Evolutionary conservation across 2,797 vertebrate species (phyloP), one percentile per base, ranked within the genome.

Genomic region (Falco rusticolus): DNA sequence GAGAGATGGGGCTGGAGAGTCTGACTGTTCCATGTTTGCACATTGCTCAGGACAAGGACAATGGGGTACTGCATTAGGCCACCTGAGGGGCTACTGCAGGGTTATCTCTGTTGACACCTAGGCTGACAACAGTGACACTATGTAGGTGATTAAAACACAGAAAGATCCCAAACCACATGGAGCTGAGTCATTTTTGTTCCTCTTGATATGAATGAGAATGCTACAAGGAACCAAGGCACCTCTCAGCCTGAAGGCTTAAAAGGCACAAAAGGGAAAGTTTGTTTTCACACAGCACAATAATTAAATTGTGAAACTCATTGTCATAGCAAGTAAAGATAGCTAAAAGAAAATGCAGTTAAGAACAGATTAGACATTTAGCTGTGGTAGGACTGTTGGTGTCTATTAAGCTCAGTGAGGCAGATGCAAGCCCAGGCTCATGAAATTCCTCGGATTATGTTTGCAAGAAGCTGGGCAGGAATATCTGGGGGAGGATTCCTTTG

Each of bases 141-240:
- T 45, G 21, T 2, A 26, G 19, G 24, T 80, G 45, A 68, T 47
- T 84, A 77, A 93, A 89, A 74, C 56, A 69, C 8, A 69, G 37
- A 78, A 69, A 48, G 17, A 64, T 80, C 22, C 61, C 74, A 69
- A 84, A 12, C 8, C 8, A 3, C 39, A 45, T 59, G 48, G 10
- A 12, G 4, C 21, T 57, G 66, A 93, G 68, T 92, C 5, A 80
- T 89, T 92, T 92, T 93, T 1, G 1, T 65, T 92, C 39, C 34
- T 80, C 48, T 89, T 75, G 29, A 68, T 94, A 68, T 95, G 60
- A 89, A 85, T 85, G 43, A 89, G 50, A 90, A 87, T 56, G 39
- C 5, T 89, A 47, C 45, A 77, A 61, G 0, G 1, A 94, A 84
- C 33, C 50, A 50, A 89, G 28, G 39, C 78, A 94, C 43, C 13